Conservation (phyloP, 2,113 vertebrate species). For the Willisornis vidua region DNA sequence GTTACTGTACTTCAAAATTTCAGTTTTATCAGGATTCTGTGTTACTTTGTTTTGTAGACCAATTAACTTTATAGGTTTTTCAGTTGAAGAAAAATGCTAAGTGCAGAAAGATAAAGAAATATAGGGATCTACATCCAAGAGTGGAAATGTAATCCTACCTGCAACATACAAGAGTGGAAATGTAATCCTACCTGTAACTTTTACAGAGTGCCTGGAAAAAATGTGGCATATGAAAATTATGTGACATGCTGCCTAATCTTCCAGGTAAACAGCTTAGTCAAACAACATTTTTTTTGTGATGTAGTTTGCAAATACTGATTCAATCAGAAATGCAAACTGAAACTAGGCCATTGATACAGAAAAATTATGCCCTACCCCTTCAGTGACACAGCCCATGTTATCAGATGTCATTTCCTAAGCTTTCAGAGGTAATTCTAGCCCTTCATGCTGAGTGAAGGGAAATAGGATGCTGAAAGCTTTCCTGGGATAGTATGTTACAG, state of each 20-base stretch:
- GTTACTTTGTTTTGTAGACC: not conserved
- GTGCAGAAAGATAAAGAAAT: not conserved
- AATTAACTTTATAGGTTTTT: not conserved
- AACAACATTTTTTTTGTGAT: not conserved
- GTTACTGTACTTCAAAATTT: not conserved
- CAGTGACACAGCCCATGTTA: too few relatives aligned
- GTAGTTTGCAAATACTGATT: not conserved
- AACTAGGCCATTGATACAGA: rapidly evolving
- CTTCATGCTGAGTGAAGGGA: not conserved
- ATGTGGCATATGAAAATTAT: too few relatives aligned
- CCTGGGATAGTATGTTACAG: rapidly evolving
- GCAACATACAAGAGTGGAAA: not conserved
- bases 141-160: not conserved
- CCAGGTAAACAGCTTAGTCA: not conserved
- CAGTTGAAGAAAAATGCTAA: not conserved
- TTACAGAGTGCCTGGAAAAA: not conserved
- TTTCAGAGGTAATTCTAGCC: not conserved
- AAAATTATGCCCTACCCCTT: not conserved
- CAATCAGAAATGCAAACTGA: not conserved
- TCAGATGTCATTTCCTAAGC: not conserved
- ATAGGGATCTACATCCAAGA: not conserved
- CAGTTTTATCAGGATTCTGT: not conserved
- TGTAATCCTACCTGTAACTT: not conserved
- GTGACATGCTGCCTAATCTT: rapidly evolving
- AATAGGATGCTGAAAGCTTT: not conserved